Conservation (phyloP, 1,140 invertebrate genomes). For the Procambarus clarkii region DNA sequence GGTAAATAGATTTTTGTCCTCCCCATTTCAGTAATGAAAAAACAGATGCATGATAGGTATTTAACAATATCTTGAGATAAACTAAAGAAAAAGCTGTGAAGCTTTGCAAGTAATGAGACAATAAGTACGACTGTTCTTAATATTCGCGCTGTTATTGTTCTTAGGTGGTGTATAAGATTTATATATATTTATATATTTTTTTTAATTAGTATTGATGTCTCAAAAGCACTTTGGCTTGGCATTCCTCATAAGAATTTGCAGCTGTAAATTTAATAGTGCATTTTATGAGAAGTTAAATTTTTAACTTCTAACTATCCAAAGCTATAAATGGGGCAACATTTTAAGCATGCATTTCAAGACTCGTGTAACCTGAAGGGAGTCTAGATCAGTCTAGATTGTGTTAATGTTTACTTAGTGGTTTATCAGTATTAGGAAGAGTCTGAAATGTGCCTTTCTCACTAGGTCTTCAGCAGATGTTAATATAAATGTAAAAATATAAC, state of each 20-base stretch:
- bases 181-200: not conserved
- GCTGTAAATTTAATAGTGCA: not conserved
- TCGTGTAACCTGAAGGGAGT: not conserved
- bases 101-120: conserved; percentile 3
- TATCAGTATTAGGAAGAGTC: not conserved
- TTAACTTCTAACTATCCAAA: not conserved
- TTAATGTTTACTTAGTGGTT: not conserved
- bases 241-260: not conserved
- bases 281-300: not conserved
- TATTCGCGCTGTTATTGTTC: not conserved
- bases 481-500: not conserved
- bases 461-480: not conserved
- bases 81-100: not conserved
- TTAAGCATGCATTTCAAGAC: not conserved
- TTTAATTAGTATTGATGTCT: not conserved
- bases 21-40: not conserved
- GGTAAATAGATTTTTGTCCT: not conserved
- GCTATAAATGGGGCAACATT: not conserved
- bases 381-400: not conserved
- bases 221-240: not conserved
- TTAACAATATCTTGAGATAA: not conserved
- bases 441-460: not conserved
- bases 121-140: not conserved
- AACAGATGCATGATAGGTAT: not conserved
- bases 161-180: not conserved